Base-by-base conservation (phyloP, 2,888 invertebrate species). In the Caenorhabditis sp. region DNA sequence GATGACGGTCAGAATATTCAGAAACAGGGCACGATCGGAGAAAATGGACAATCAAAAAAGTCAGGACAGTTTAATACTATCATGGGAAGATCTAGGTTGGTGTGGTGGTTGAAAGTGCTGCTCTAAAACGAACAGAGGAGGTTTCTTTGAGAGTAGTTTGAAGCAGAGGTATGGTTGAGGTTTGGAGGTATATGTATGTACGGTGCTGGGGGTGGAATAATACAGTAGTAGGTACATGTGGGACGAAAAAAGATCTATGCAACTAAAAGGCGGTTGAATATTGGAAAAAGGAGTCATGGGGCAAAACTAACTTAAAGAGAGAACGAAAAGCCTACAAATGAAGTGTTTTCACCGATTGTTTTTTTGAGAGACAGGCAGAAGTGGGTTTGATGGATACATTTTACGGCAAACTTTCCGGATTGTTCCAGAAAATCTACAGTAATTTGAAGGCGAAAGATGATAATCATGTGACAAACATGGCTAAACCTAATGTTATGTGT, bases 381-480 rank as follows among this genome's bases (percentile, higher is more conserved):
- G 49, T 47, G 66, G 19, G n/a, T n/a, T 10, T 5, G 38, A 38
- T 10, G 26, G 28, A 24, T 35, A 31, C 24, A 22, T 24, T 47
- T 16, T 64, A 10, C n/a, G n/a, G n/a, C n/a, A n/a, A n/a, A n/a
- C n/a, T n/a, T 41, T 41, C 1, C 16, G 24, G 6, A 19, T 54
- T 24, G 54, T 54, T 54, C 0, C 26, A 54, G 14, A 51, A 51
- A 41, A 61, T 19, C 41, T 47, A 47, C n/a, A 69, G 38, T 12
- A 58, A 41, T 24, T 8, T n/a, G 26, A 22, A 58, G 68, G 59
- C 38, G 66, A 68, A 77, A 77, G 64, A 69, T 77, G 76, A 77
- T 77, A 77, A 69, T 69, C 76, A 77, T 77, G 76, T 77, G 76
- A 77, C 76, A 69, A 68, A 77, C 76, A 77, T 77, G 76, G 76